These are phyloP conservation scores for Silurus lanzhouensis DNA, from an alignment of 2,797 vertebrate genomes.

Conservation along the genomic window DNA sequence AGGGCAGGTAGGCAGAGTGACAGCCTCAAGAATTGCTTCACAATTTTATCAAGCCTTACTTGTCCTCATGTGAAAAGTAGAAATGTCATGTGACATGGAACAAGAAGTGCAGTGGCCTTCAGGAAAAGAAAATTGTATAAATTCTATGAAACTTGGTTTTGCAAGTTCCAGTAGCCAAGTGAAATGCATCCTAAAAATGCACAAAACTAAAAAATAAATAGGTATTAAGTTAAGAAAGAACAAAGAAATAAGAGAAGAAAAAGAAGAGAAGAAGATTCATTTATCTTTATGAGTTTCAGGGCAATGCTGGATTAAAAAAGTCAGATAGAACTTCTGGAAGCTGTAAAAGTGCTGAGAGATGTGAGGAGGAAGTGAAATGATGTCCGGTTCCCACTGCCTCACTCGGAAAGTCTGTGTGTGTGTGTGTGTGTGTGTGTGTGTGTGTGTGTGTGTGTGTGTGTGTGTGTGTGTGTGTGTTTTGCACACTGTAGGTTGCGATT, in stretches of 20 bases:
- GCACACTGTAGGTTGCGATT: too few relatives aligned
- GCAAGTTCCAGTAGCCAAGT: neutral
- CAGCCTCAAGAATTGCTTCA: too few relatives aligned
- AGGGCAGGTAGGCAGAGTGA: too few relatives aligned
- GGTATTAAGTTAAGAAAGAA: neutral
- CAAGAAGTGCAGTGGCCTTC: too few relatives aligned
- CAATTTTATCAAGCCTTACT: too few relatives aligned
- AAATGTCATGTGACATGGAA: too few relatives aligned
- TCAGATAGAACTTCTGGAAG: constrained; percentile 8
- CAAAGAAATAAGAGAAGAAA: neutral
- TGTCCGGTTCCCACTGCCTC: constrained; percentile 25
- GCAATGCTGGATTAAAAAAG: neutral
- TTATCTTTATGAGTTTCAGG: neutral
- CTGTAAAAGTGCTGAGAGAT: constrained; percentile 17
- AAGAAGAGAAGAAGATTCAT: neutral
- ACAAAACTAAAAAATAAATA: neutral
- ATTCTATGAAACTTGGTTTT: neutral
- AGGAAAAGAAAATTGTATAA: neutral
- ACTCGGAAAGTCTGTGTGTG: constrained; percentile 14
- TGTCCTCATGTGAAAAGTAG: too few relatives aligned
- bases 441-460: too few relatives aligned
- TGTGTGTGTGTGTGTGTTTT: too few relatives aligned
- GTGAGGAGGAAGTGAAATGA: constrained; percentile 18
- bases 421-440: neutral
- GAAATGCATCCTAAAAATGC: neutral